Percentiles rank a stretch among this genome's conserved stretches.
Conservation (phyloP, 2,888 invertebrate species). For the Halictus ligatus region DNA sequence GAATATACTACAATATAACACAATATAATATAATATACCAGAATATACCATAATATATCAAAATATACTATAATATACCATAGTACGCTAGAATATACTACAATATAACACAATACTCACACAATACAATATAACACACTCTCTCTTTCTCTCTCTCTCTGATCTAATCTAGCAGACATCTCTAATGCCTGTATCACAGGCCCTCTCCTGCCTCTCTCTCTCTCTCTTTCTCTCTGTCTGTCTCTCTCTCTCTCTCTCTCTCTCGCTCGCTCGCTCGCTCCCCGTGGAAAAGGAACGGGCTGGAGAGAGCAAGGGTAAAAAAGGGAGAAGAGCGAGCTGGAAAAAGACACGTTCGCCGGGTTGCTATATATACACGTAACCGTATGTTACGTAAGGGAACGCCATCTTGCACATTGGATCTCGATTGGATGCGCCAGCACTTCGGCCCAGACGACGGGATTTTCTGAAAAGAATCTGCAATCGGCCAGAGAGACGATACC, state of each 20-base stretch:
- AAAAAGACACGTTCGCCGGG: slow-evolving; percentile 40
- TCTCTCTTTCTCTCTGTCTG: no score
- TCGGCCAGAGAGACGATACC: slow-evolving; percentile 52
- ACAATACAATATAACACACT: no score
- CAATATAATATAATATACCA: no score
- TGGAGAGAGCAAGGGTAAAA: neutral
- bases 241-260: neutral
- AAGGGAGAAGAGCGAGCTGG: slow-evolving; percentile 27
- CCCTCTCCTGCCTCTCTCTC: neutral
- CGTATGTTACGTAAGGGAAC: slow-evolving; percentile 60
- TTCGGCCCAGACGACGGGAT: slow-evolving; percentile 53
- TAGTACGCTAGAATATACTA: no score
- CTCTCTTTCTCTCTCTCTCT: neutral
- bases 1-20: no score
- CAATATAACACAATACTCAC: no score
- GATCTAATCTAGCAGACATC: slow-evolving; percentile 53
- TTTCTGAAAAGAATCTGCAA: slow-evolving; percentile 60
- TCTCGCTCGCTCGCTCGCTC: neutral
- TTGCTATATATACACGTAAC: slow-evolving; percentile 25
- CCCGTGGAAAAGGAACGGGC: slow-evolving; percentile 26
- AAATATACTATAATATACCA: no score
- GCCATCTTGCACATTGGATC: slow-evolving; percentile 67
- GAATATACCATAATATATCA: no score
- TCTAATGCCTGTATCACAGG: slow-evolving; percentile 39
- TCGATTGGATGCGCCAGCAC: slow-evolving; percentile 63